A percentile compares a stretch with the other conserved stretches of the same genome.
These are phyloP conservation scores for Lamprotornis superbus DNA, from an alignment of 2,113 vertebrate species.

Conservation along the genomic window DNA sequence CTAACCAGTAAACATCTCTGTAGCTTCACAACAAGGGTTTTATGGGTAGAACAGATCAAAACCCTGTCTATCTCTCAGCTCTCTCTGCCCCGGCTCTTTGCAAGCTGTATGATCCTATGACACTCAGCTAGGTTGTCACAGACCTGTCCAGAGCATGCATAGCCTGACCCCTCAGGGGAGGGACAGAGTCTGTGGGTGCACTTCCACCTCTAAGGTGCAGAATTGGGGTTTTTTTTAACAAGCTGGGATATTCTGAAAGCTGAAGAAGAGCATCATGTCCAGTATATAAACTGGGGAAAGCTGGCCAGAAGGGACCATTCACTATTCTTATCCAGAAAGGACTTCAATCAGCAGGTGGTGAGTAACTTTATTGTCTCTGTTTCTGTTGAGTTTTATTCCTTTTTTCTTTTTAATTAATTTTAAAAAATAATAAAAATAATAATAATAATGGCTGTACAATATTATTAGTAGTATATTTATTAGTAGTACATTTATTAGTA, in stretches of 20 bases:
- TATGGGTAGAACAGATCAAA: not conserved
- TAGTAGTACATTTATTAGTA: not conserved
- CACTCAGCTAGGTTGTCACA: not conserved
- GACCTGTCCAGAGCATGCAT: not conserved
- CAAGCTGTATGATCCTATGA: not conserved
- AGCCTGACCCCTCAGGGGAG: fast-evolving
- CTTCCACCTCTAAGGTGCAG: not conserved
- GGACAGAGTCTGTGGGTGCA: not conserved
- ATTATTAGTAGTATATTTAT: not conserved
- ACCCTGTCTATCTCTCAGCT: not conserved
- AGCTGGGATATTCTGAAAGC: not conserved
- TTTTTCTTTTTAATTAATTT: not conserved
- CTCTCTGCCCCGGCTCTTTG: not conserved
- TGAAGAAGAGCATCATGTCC: not conserved
- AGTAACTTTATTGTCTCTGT: not conserved
- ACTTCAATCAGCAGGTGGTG: not conserved
- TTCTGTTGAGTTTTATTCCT: not conserved
- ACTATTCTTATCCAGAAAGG: not conserved
- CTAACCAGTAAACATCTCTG: not conserved
- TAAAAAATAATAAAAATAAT: not conserved
- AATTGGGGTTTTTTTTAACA: not conserved
- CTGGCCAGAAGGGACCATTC: not conserved
- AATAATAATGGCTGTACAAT: not conserved
- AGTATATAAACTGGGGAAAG: not conserved
- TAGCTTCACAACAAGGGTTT: not conserved